phyloP scores from a whole-genome alignment of 2,113 vertebrate species.

The Chaetops frenatus region DNA sequence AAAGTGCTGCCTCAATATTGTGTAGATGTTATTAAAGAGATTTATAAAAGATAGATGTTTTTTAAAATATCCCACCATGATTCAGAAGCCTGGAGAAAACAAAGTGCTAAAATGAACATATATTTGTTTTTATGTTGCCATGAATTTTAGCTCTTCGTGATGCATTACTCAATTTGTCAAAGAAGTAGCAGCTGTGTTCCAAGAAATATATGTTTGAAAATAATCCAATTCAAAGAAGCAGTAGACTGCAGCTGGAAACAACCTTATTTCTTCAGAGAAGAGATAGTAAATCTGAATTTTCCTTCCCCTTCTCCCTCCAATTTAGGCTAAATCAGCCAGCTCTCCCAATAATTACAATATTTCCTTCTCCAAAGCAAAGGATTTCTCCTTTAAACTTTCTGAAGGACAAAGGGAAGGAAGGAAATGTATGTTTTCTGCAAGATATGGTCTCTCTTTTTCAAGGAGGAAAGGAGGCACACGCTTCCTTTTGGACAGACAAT shows the following conservation, averaged over 20 bases:
- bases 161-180: conserved; percentile 39
- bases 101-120: conserved; percentile 45
- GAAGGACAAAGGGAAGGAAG: background rate
- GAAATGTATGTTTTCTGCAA: background rate
- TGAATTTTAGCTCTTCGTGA: conserved; percentile 31
- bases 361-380: background rate
- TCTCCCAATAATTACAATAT: background rate
- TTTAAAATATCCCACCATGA: background rate
- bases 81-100: conserved; percentile 33
- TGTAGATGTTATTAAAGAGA: conserved; percentile 32
- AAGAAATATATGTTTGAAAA: conserved; percentile 8
- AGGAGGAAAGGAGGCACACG: background rate
- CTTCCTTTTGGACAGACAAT: background rate
- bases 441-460: background rate
- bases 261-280: background rate
- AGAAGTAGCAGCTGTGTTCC: background rate
- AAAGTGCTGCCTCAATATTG: conserved; percentile 17
- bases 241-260: background rate
- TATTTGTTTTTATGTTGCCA: conserved; percentile 49
- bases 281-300: background rate
- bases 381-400: background rate
- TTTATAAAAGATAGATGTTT: conserved; percentile 44
- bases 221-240: background rate
- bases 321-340: background rate
- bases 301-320: no score